Evolutionary conservation across 2,888 invertebrate genomes (phyloP), one percentile per base, ranked within the genome.

Genomic region (Gymnoscelis rufifasciata): DNA sequence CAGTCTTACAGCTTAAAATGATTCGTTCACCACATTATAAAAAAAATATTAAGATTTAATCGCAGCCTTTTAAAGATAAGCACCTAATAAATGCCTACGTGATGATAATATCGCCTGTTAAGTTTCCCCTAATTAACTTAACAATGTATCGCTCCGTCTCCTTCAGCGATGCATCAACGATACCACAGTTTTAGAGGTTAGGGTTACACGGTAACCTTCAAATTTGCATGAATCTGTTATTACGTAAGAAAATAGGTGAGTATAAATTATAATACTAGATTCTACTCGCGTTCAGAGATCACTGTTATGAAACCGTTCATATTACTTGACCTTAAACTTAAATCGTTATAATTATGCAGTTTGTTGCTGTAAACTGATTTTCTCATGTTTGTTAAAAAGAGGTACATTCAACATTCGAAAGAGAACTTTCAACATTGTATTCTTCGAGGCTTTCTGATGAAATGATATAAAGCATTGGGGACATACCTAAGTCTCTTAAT

Each of bases 321-420:
- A n/a, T 35, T 33, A 15, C 15, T 10, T 23, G 3, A 15, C 35
- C 35, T 19, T 35, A 19, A 35, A 35, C 35, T 35, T 35, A 35
- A 3, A 19, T 19, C 19, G 19, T 3, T 2, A 19, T 19, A 19
- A 19, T 19, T 19, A 19, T 19, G 19, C 5, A 19, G 5, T 19
- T 3, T 19, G n/a, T n/a, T n/a, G n/a, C n/a, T n/a, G n/a, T n/a
- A n/a, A n/a, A n/a, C n/a, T 15, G 0, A 35, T 19, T 6, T 19
- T 19, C 11, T 10, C 10, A 35, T 35, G 35, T n/a, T n/a, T n/a
- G n/a, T n/a, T n/a, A n/a, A n/a, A n/a, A n/a, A n/a, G n/a, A n/a
- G n/a, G n/a, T 19, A 19, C 19, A 19, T 19, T 19, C 19, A 19
- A 40, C 30, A 44, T 41, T 44, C 38, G 35, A 38, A 43, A 47